A percentile compares a stretch with the other conserved stretches of the same genome.
Conservation (phyloP, 2,113 vertebrate species). For the Sakesphorus luctuosus region DNA sequence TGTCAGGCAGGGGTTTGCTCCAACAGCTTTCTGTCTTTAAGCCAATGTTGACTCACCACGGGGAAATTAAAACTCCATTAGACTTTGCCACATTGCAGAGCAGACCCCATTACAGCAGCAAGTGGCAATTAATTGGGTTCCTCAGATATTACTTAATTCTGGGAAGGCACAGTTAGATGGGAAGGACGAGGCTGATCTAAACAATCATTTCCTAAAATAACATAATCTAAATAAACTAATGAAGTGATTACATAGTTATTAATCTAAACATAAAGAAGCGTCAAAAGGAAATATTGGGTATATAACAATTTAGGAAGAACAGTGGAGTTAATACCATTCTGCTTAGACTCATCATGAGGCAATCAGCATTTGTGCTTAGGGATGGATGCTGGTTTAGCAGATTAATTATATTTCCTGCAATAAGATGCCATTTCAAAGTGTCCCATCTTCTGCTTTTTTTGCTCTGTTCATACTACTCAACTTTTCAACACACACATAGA, state of each 20-base stretch:
- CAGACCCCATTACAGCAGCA: constrained; percentile 44
- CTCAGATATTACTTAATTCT: constrained; percentile 69
- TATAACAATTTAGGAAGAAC: constrained; percentile 24
- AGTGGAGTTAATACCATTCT: constrained; percentile 7
- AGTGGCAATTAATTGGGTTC: constrained; percentile 77
- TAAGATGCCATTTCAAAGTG: neutral
- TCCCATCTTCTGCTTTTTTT: neutral
- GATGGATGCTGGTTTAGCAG: neutral
- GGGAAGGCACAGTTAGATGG: constrained; percentile 32
- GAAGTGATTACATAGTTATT: constrained; percentile 64
- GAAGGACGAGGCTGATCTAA: constrained; percentile 40
- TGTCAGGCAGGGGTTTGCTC: constrained; percentile 50
- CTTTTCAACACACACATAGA: neutral
- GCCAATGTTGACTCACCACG: constrained; percentile 74
- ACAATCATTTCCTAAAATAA: constrained; percentile 67
- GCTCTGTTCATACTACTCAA: neutral
- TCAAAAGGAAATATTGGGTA: constrained; percentile 4
- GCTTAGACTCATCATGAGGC: neutral
- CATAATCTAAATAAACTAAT: constrained; percentile 70
- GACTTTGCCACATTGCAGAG: constrained; percentile 60
- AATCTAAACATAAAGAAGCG: constrained; percentile 52
- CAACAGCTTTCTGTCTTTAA: constrained; percentile 67
- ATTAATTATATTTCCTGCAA: constrained; percentile 28
- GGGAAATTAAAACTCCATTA: constrained; percentile 84
- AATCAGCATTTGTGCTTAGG: constrained; percentile 23